Percentiles rank a stretch among this genome's conserved stretches.
phyloP scores from a whole-genome alignment of 2,888 invertebrate species.

The Synanthedon andrenaeformis region DNA sequence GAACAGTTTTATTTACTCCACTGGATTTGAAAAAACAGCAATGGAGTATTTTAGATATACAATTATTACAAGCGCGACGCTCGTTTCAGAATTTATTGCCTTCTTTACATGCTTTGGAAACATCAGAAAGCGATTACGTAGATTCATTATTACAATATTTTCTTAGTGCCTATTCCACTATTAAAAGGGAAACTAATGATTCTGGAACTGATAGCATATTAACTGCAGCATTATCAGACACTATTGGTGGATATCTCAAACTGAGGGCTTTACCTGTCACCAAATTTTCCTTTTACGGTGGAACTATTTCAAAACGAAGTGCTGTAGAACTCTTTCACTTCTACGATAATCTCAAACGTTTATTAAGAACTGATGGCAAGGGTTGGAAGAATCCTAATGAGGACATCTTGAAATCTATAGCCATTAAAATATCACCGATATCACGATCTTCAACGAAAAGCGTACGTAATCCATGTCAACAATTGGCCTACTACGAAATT shows the following conservation, averaged over 20 bases:
- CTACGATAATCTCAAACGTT: slow-evolving; percentile 68
- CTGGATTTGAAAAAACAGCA: slow-evolving; percentile 21
- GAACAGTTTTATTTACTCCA: slow-evolving; percentile 40
- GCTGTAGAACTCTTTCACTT: slow-evolving; percentile 66
- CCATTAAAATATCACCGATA: slow-evolving; percentile 23
- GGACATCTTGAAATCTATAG: slow-evolving; percentile 24
- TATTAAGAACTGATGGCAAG: slow-evolving; percentile 69
- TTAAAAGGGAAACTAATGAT: slow-evolving; percentile 27
- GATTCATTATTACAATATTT: slow-evolving; percentile 31
- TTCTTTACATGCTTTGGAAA: slow-evolving; percentile 19
- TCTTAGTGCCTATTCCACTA: slow-evolving; percentile 21
- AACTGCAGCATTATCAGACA: slow-evolving; percentile 55
- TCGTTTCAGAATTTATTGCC: slow-evolving; percentile 41
- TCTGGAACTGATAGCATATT: slow-evolving; percentile 23
- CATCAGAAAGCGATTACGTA: slow-evolving; percentile 29
- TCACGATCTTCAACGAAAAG: slow-evolving; percentile 13
- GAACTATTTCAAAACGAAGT: slow-evolving; percentile 65
- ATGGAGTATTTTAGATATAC: slow-evolving; percentile 32
- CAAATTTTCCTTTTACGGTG: slow-evolving; percentile 73
- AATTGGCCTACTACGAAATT: slow-evolving; percentile 38
- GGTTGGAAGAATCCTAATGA: slow-evolving; percentile 61
- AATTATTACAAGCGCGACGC: slow-evolving; percentile 32
- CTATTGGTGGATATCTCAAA: slow-evolving; percentile 72
- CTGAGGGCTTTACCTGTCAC: slow-evolving; percentile 71
- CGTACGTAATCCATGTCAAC: slow-evolving; percentile 26